A percentile compares a stretch with the other conserved stretches of the same genome.
phyloP scores from a whole-genome alignment of 2,113 vertebrate genomes.

The Myanophis thanlyinensis region DNA sequence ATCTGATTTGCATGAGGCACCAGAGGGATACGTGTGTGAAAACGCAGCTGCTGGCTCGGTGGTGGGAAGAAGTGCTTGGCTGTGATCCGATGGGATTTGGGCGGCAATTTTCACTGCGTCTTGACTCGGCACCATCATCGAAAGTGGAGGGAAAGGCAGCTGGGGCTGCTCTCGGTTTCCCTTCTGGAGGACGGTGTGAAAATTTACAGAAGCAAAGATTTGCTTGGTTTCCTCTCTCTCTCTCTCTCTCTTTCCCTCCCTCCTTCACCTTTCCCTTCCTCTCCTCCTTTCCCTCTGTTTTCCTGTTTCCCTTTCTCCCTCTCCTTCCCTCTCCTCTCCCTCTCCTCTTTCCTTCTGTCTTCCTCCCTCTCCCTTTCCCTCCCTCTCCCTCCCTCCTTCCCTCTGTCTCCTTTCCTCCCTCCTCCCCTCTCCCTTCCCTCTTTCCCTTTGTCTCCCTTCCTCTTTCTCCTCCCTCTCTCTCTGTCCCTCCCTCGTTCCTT shows the following conservation, averaged over 20 bases:
- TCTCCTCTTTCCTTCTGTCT: not conserved
- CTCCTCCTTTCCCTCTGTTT: not conserved
- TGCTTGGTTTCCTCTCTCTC: not conserved
- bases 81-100: not conserved
- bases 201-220: not conserved
- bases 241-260: not conserved
- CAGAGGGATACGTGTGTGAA: not conserved
- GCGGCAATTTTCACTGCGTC: not conserved
- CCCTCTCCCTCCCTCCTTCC: not conserved
- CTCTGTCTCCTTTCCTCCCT: not conserved
- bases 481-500: not conserved
- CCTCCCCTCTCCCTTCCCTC: not conserved
- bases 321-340: not conserved
- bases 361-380: not conserved
- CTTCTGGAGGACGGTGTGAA: not conserved
- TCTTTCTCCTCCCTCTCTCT: not conserved
- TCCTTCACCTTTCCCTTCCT: no score
- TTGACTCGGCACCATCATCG: not conserved
- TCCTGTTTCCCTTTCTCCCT: not conserved
- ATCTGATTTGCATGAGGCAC: not conserved
- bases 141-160: not conserved
- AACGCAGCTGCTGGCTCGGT: not conserved
- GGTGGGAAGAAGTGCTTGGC: not conserved
- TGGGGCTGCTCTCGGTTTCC: not conserved
- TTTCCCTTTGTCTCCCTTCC: not conserved